Base-by-base conservation (phyloP, 2,113 vertebrate genomes). In the Mionectes macconnelli region DNA sequence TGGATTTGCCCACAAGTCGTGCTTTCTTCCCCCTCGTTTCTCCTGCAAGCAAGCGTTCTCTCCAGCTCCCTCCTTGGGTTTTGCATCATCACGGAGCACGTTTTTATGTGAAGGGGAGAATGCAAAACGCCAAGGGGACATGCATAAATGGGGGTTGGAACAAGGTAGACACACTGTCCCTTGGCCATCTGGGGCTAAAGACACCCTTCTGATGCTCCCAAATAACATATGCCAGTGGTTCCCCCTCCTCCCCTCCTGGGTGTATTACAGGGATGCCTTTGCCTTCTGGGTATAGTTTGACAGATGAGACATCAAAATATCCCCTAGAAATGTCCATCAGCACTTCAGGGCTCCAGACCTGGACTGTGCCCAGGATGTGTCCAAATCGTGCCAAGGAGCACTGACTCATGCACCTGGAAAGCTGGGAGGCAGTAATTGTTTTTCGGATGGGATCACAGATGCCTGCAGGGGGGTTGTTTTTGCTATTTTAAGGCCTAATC, bases 121-220 rank as follows among this genome's bases (percentile, higher is more conserved):
- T 14, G 27, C 16, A n/a, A 40, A 79, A 25, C 40, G 30, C 40
- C 13, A 45, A 80, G 28, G 12, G 28, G 15, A 77, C 8, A 13
- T 33, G 16, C 11, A 6, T 8, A 60, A 74, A 39, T 0, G 1
- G 13, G 30, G 21, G 8, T 2, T 62, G 20, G 25, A 33, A 22
- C 18, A 30, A 45, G 49, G 44, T n/a, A 19, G 31, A 5, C 2
- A 5, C 2, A 0, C 42, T 7, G 1, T 39, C 9, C 16, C 44
- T 78, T 5, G 8, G 28, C 55, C 37, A 39, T 4, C 22, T 52
- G 30, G 22, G 37, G 68, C 40, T 85, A 27, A 40, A 50, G 57
- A 50, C 20, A 24, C 14, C 23, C 39, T 79, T 37, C 16, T 31
- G 24, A 11, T 47, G 44, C 20, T 64, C 67, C 42, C 70, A 62